Base-by-base conservation (phyloP, 2,113 vertebrate species). In the Lethenteron camtschaticum region DNA sequence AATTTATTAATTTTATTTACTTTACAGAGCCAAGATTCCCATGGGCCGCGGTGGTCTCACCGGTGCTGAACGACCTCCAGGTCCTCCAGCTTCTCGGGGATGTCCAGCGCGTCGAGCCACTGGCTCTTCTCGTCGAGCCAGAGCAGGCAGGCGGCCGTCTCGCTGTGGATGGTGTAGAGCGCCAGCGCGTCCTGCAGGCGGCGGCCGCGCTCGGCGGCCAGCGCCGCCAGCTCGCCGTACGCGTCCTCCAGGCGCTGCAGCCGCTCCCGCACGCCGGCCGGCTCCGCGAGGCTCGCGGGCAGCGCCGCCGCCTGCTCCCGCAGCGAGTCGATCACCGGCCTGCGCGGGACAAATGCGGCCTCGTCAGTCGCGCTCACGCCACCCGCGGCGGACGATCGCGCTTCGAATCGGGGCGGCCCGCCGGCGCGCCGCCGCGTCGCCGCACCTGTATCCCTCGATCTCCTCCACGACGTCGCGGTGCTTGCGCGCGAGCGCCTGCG, bases 71-170 rank as follows among this genome's bases (percentile, higher is more conserved):
- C 84, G 70, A 96, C 92, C 77, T 97, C 92, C 58, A 97, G 80
- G 76, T 97, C 91, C 73, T 96, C 91, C 72, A 97, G 79, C 56
- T 85, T 87, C 70, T 87, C 85, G 0, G 90, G 92, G 16, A 96
- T 84, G 8, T 83, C 80, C 82, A 96, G 85, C 73, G 80, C 70
- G 1, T 87, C 76, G 10, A 97, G 81, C 92, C 92, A 96, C 79
- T 90, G 85, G 75, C 95, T 89, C 77, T 92, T 85, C 76, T 96
- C 91, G 0, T 81, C 88, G 72, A 96, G 82, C 92, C 92, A 97
- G 14, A 90, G 82, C 72, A 80, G 83, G 24, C 92, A 97, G 74
- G 92, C 92, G 2, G 83, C 84, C 0, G 92, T 87, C 77, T 96
- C 90, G 11, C 90, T 90, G 73, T 87, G 86, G 86, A 89, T 90